phyloP scores from a whole-genome alignment of 2,888 invertebrate species.

The Cantharis rufa region DNA sequence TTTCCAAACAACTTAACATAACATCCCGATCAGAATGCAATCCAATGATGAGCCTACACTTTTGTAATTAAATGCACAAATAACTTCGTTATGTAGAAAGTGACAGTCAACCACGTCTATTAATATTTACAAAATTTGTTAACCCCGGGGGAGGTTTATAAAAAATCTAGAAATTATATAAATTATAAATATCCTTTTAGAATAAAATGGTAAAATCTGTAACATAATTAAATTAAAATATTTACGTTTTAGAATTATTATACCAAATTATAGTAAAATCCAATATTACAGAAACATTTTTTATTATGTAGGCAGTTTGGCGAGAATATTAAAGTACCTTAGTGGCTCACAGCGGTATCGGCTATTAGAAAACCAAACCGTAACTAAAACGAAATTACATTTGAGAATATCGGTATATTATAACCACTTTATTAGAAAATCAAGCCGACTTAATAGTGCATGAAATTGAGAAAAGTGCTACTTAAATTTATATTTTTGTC shows the following conservation, averaged over 20 bases:
- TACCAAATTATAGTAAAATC: background rate
- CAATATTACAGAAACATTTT: background rate
- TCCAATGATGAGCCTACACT: too few species aligned
- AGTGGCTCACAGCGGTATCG: constrained; percentile 7
- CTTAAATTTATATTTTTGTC: constrained; percentile 28
- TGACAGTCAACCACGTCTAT: too few species aligned
- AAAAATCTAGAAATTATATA: too few species aligned
- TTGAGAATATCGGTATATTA: constrained; percentile 20
- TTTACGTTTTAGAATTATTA: background rate
- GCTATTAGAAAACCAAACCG: constrained; percentile 4
- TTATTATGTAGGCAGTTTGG: background rate
- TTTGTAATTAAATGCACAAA: too few species aligned
- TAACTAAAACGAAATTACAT: constrained; percentile 23
- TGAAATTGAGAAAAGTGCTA: constrained; percentile 26
- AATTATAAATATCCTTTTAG: too few species aligned
- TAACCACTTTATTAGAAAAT: constrained; percentile 23
- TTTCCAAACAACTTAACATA: too few species aligned
- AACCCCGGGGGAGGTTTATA: too few species aligned
- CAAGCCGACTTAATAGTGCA: constrained; percentile 21
- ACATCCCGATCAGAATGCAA: too few species aligned
- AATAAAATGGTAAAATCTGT: background rate
- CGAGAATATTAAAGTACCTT: background rate
- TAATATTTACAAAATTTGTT: too few species aligned
- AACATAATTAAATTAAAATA: too few species aligned
- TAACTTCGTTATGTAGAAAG: too few species aligned